A percentile compares a stretch with the other conserved stretches of the same genome.
Conservation (phyloP, 2,888 invertebrate species). For the Xylocampa areola region DNA sequence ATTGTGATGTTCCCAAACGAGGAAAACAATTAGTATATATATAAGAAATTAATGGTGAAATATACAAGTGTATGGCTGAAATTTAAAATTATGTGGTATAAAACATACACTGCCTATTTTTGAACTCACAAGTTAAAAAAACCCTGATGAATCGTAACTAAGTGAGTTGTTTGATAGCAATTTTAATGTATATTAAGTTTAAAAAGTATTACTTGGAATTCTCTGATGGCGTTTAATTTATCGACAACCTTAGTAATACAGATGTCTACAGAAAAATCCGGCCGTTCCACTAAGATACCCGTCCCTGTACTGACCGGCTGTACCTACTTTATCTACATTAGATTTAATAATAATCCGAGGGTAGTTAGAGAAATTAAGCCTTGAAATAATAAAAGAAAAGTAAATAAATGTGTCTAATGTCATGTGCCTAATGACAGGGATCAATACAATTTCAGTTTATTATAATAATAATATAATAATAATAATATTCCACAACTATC, state of each 20-base stretch:
- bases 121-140: too few relatives aligned
- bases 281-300: conserved; percentile 62
- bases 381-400: conserved; percentile 51
- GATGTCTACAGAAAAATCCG: conserved; percentile 64
- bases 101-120: too few relatives aligned
- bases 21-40: conserved; percentile 25
- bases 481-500: too few relatives aligned
- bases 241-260: conserved; percentile 59
- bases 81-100: too few relatives aligned
- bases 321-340: conserved; percentile 47
- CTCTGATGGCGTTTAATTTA: not conserved
- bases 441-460: conserved; percentile 23
- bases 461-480: not conserved
- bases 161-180: too few relatives aligned
- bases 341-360: conserved; percentile 54
- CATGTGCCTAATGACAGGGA: conserved; percentile 24
- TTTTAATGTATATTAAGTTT: too few relatives aligned
- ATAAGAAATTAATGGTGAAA: conserved; percentile 4
- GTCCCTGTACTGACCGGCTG: conserved; percentile 40
- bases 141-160: too few relatives aligned
- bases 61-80: too few relatives aligned
- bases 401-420: conserved; percentile 49
- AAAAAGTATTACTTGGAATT: too few relatives aligned
- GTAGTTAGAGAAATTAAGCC: conserved; percentile 44
- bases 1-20: conserved; percentile 14